phyloP scores from a whole-genome alignment of 2,888 invertebrate species.

The Priocnemis perturbator region DNA sequence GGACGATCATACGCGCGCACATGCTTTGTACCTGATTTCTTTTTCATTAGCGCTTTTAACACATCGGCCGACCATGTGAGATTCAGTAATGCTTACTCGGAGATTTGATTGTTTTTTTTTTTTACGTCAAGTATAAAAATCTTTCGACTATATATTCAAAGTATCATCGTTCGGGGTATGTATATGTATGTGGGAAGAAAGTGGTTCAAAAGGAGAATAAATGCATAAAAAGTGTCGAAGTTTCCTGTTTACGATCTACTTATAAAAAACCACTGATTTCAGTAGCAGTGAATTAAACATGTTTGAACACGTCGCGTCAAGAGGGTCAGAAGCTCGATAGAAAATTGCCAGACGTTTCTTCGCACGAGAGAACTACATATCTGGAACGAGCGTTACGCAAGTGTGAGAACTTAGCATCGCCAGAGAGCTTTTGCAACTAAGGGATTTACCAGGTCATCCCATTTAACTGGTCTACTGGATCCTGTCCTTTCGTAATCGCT shows the following conservation, averaged over 20 bases:
- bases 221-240: too few relatives aligned
- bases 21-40: slow-evolving; percentile 7
- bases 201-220: too few relatives aligned
- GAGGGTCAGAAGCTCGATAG: slow-evolving; percentile 18
- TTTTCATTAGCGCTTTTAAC: slow-evolving; percentile 9
- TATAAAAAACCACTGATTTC: background rate
- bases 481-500: slow-evolving; percentile 49
- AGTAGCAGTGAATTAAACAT: too few relatives aligned
- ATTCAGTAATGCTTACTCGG: too few relatives aligned
- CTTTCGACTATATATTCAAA: too few relatives aligned
- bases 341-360: slow-evolving; percentile 2
- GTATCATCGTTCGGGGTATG: too few relatives aligned
- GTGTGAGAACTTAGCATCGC: slow-evolving; percentile 46
- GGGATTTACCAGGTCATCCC: slow-evolving; percentile 53
- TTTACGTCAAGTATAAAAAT: too few relatives aligned
- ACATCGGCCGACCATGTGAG: slow-evolving; percentile 5
- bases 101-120: too few relatives aligned
- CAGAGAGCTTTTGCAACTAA: slow-evolving; percentile 51
- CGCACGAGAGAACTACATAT: slow-evolving; percentile 21
- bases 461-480: slow-evolving; percentile 48
- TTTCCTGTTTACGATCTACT: too few relatives aligned
- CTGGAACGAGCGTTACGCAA: slow-evolving; percentile 43
- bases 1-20: background rate
- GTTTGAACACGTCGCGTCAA: background rate
- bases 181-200: too few relatives aligned